Percentiles rank a stretch among this genome's conserved stretches.
phyloP scores from a whole-genome alignment of 2,113 vertebrate species.

The Mirounga angustirostris region DNA sequence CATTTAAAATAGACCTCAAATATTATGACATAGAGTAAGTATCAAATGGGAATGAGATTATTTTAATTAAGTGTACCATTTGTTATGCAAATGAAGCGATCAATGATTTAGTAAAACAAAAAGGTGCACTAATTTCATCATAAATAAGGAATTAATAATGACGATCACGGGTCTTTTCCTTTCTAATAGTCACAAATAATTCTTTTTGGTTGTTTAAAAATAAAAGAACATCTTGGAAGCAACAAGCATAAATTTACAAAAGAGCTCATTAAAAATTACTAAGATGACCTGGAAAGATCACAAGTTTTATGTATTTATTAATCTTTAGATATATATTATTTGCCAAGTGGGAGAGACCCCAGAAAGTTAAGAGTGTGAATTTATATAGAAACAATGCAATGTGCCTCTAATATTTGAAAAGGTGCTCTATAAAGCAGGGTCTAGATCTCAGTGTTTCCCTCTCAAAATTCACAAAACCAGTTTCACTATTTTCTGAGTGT shows the following conservation, averaged over 20 bases:
- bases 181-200: background rate
- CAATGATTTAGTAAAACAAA: background rate
- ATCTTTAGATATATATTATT: constrained; percentile 16
- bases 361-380: background rate
- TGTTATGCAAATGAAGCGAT: background rate
- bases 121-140: background rate
- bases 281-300: background rate
- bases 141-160: background rate
- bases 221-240: background rate
- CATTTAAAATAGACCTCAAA: constrained; percentile 21
- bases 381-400: constrained; percentile 10
- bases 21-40: background rate
- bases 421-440: background rate
- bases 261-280: background rate
- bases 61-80: background rate
- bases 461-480: constrained; percentile 9
- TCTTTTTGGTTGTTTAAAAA: background rate
- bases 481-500: background rate
- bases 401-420: constrained; percentile 1
- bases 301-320: background rate
- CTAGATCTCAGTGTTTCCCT: background rate
- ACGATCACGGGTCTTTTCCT: background rate
- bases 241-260: constrained; percentile 38
- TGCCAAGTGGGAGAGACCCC: background rate
- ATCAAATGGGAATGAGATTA: background rate